Conservation (phyloP, 2,113 vertebrate species). For the Merops nubicus region DNA sequence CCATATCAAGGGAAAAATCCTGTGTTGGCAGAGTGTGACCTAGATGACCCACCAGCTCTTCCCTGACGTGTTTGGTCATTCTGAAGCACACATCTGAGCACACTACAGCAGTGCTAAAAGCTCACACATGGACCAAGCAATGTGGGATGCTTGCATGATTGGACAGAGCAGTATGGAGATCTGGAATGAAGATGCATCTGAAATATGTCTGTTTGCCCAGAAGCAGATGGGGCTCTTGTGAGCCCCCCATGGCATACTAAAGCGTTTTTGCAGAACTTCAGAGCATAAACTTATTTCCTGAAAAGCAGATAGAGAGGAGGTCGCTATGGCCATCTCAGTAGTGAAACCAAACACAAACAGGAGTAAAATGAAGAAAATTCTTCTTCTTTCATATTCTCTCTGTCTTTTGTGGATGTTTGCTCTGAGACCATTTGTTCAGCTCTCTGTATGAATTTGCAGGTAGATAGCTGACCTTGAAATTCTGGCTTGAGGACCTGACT, state of each 20-base stretch:
- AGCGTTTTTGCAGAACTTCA: background rate
- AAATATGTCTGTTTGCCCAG: background rate
- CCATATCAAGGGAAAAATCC: background rate
- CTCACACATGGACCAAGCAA: background rate
- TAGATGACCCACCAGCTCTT: background rate
- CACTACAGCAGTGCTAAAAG: background rate
- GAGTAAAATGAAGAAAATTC: background rate
- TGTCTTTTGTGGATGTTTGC: background rate
- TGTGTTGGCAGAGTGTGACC: accelerated
- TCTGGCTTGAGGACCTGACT: background rate
- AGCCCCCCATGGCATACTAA: background rate
- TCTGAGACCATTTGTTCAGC: background rate
- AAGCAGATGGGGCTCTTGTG: background rate
- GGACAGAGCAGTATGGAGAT: background rate
- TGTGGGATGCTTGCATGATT: background rate
- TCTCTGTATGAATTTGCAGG: background rate
- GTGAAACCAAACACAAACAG: background rate
- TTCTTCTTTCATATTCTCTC: background rate
- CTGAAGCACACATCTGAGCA: background rate
- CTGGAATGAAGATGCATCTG: background rate
- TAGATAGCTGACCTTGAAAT: background rate
- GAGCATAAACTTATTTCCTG: background rate
- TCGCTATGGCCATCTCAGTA: background rate
- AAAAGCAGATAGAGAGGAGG: background rate
- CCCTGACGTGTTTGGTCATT: background rate